Evolutionary conservation across 2,888 invertebrate genomes (phyloP), one percentile per base, ranked within the genome.

Genomic region (Hirudinaria manillensis): DNA sequence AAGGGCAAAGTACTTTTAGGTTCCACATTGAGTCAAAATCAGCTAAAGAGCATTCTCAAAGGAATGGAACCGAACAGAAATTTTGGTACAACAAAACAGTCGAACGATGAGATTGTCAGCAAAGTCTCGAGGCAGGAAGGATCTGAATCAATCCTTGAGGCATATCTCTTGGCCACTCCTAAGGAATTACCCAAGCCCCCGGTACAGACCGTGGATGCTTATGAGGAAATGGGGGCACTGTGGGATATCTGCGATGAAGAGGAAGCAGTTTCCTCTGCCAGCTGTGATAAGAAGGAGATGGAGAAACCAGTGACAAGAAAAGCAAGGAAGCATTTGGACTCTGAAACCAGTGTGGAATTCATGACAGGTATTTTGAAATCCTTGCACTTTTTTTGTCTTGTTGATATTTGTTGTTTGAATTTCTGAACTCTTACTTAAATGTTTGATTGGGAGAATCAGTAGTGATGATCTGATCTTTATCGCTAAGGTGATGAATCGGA

Each of bases 201-300:
- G 7, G 61, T 61, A 7, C 61, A 61, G 61, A 29, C 61, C 24
- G n/a, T 61, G 24, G 61, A 61, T 10, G n/a, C 24, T 4, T 24
- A 61, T 10, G 61, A 61, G 29, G 61, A 61, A 7, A 27, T 61
- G 24, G 61, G 24, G 4, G 24, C 29, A 29, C 24, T 27, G 13
- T 61, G 61, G 61, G 61, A 61, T n/a, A 61, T 61, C n/a, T 61
- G 34, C 38, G 38, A 56, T 24, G 65, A 73, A 73, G 38, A 73
- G 65, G 65, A 56, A 36, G n/a, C 51, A 56, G 55, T 55, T 21
- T 38, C 65, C 2, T 34, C 55, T 29, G 38, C 24, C 10, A 72
- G 55, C 72, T 53, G 55, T 55, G 61, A 61, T 16, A 61, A 61
- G 61, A 61, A 61, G 29, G 24, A 61, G 24, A n/a, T 27, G 7